These are phyloP conservation scores for Knipowitschia caucasica DNA, from an alignment of 2,797 vertebrate species.

Conservation along the genomic window DNA sequence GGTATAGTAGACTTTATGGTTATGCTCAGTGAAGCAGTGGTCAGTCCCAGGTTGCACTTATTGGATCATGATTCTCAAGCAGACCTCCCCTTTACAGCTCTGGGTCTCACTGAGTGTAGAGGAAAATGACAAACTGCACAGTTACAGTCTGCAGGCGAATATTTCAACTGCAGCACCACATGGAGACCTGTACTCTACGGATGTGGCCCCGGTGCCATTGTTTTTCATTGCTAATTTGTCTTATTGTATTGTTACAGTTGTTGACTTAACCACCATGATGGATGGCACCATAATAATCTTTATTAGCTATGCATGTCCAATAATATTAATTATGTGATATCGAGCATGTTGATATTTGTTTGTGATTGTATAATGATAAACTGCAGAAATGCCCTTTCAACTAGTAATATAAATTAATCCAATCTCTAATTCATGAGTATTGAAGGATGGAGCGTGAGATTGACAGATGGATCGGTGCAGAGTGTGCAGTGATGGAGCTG, in stretches of 20 bases:
- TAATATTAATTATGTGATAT: no score
- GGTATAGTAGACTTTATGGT: conserved; percentile 26
- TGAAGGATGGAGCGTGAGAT: no score
- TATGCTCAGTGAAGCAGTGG: conserved; percentile 39
- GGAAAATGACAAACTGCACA: conserved; percentile 59
- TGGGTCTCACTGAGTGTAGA: conserved; percentile 47
- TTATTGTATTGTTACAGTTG: background rate
- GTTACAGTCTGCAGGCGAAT: conserved; percentile 28
- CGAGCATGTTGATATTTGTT: no score
- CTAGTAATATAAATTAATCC: no score
- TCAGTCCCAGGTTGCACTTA: conserved; percentile 33
- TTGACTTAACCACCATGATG: background rate
- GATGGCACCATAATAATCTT: no score
- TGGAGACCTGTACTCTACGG: conserved; percentile 8
- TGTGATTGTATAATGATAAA: no score
- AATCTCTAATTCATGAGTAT: no score
- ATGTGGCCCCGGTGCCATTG: background rate
- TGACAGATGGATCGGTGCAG: no score
- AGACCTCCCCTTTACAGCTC: conserved; percentile 38
- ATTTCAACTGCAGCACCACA: conserved; percentile 8
- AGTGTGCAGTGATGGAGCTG: no score
- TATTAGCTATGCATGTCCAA: no score
- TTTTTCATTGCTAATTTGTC: background rate
- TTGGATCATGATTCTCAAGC: conserved; percentile 49
- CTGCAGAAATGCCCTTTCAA: no score